These are phyloP conservation scores for Mythimna impura DNA, from an alignment of 2,888 invertebrate genomes.

Conservation along the genomic window DNA sequence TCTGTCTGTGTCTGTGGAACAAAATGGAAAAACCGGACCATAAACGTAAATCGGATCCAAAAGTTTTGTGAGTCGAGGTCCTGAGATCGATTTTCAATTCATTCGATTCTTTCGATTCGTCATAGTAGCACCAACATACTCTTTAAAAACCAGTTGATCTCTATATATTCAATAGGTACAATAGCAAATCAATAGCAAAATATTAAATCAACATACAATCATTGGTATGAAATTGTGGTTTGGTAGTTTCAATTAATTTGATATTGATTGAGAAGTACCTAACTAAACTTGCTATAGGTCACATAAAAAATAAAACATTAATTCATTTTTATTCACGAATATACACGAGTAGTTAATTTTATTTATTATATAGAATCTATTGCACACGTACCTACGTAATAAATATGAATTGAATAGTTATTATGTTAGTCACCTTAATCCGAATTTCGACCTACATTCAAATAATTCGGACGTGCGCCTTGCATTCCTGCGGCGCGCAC, in stretches of 20 bases:
- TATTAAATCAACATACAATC: too few relatives aligned
- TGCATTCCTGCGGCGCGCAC: slow-evolving; percentile 55
- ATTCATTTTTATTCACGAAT: too few relatives aligned
- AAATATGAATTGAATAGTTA: slow-evolving; percentile 47
- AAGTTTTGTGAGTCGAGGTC: background rate
- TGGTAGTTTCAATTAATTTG: too few relatives aligned
- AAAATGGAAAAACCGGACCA: too few relatives aligned
- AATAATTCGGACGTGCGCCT: slow-evolving; percentile 53
- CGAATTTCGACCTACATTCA: slow-evolving; percentile 66
- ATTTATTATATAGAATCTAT: slow-evolving; percentile 8
- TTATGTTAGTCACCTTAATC: slow-evolving; percentile 64
- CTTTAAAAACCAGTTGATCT: background rate
- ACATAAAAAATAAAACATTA: too few relatives aligned
- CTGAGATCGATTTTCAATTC: background rate
- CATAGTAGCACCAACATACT: background rate
- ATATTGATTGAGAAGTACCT: too few relatives aligned
- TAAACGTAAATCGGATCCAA: background rate
- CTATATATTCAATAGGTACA: too few relatives aligned
- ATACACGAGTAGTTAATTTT: slow-evolving; percentile 19
- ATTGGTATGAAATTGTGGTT: background rate
- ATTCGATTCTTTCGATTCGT: too few relatives aligned
- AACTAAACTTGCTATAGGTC: too few relatives aligned
- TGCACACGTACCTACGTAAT: slow-evolving; percentile 33
- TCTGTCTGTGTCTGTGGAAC: too few relatives aligned
- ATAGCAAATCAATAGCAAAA: too few relatives aligned